A percentile compares a stretch with the other conserved stretches of the same genome.
phyloP scores from a whole-genome alignment of 2,797 vertebrate genomes.

The Saxicola maurus region DNA sequence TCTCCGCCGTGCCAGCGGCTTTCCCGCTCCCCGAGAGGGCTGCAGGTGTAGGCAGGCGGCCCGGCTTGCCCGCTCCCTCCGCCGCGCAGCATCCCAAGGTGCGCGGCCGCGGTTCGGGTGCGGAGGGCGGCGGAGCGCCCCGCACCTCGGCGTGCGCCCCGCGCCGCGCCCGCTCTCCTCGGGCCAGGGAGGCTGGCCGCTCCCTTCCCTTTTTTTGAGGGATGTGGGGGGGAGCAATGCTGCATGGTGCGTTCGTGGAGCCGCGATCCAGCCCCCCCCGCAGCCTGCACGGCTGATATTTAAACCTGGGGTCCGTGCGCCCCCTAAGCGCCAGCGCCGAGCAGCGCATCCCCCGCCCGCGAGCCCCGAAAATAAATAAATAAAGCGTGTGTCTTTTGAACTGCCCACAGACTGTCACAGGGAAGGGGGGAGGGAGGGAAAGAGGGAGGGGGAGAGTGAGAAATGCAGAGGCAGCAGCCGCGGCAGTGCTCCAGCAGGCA shows the following conservation, averaged over 20 bases:
- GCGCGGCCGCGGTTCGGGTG: background rate
- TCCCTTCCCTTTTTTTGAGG: too few relatives aligned
- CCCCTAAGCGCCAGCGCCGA: conserved; percentile 32
- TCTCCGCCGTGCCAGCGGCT: background rate
- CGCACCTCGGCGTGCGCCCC: background rate
- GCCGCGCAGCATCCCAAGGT: background rate
- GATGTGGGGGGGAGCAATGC: background rate
- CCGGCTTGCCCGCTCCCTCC: background rate
- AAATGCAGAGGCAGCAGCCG: conserved; percentile 76
- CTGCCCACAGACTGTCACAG: conserved; percentile 61
- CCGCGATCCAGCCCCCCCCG: background rate
- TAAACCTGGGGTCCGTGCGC: conserved; percentile 23
- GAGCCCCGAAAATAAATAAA: conserved; percentile 32
- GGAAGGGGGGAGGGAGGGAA: conserved; percentile 46
- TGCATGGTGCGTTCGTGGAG: background rate
- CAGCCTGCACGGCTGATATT: background rate
- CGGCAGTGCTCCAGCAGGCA: conserved; percentile 77
- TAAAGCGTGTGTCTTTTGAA: conserved; percentile 58
- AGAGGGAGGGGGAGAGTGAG: conserved; percentile 69
- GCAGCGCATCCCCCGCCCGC: conserved; percentile 5
- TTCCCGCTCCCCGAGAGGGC: background rate
- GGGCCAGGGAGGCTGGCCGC: background rate
- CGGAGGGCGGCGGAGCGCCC: background rate
- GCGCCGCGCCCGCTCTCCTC: background rate
- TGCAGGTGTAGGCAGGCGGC: background rate